Evolutionary conservation across 2,888 invertebrate species (phyloP), one percentile per base, ranked within the genome.

Genomic region (Formica aserva): DNA sequence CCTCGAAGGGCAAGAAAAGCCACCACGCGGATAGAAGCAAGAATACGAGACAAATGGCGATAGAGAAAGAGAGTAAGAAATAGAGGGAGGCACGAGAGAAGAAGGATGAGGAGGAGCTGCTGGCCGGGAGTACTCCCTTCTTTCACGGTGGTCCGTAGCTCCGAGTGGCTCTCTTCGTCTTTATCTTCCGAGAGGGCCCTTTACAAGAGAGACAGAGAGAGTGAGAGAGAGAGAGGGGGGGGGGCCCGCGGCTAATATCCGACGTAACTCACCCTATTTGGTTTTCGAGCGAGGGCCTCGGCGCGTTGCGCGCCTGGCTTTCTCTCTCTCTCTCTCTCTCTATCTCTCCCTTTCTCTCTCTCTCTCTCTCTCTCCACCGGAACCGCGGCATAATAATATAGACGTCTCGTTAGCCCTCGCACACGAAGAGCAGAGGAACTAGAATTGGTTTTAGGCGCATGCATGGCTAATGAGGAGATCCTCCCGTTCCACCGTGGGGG

Each of bases 391-490:
- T 94, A 94, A 93, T 94, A 93, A 94, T 94, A 94, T 93, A 94
- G 94, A 94, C 93, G 92, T 94, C 94, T 94, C 92, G 93, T 94
- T 94, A 94, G 92, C 90, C 86, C 91, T 89, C 87, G 90, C 91
- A 88, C 85, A 89, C 85, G 87, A 60, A 80, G 60, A 81, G 66
- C 81, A 76, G 84, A 86, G 83, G 81, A 85, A 82, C 89, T 93
- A 93, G 92, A 92, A 92, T 93, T 92, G 91, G 91, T 92, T 93
- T 92, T 92, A 91, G 91, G 91, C 90, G 88, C 89, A 92, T 93
- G 94, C 92, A 94, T 94, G 91, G 91, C 92, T 94, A 94, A 94
- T 94, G 92, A 94, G 93, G 65, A 81, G 63, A 52, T 83, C 83
- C 69, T 69, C 84, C 77, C 83, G 78, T 83, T 85, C 76, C 85